Percentiles rank a stretch among this genome's conserved stretches.
Conservation (phyloP, 2,797 vertebrate species). For the Spheniscus humboldti region DNA sequence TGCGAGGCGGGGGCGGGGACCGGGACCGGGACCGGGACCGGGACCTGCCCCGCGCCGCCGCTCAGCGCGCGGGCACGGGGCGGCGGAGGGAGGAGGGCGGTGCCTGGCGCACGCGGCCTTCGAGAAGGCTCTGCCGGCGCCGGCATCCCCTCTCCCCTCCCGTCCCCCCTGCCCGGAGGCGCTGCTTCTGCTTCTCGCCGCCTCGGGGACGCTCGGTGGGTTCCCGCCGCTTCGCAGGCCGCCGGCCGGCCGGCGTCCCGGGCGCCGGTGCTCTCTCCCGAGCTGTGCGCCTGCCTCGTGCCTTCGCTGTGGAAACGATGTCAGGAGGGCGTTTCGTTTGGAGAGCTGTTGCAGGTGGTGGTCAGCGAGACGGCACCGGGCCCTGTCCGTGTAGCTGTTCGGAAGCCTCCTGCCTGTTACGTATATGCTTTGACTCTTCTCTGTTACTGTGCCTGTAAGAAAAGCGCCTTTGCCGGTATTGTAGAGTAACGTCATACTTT, state of each 20-base stretch:
- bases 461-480: fast-evolving
- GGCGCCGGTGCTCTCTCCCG: no score
- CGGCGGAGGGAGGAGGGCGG: not conserved
- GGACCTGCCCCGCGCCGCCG: no score
- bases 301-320: fast-evolving
- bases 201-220: fast-evolving
- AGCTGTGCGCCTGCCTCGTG: fast-evolving
- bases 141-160: no score
- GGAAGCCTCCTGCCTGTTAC: fast-evolving
- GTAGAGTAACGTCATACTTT: fast-evolving
- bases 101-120: not conserved
- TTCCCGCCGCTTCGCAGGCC: not conserved
- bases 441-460: fast-evolving
- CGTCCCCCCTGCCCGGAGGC: not conserved
- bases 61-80: not conserved
- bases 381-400: fast-evolving
- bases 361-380: fast-evolving
- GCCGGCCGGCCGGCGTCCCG: not conserved
- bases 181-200: not conserved
- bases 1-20: no score
- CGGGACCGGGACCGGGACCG: no score
- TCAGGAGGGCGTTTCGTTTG: fast-evolving
- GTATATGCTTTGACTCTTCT: fast-evolving
- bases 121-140: not conserved
- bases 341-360: fast-evolving